A percentile compares a stretch with the other conserved stretches of the same genome.
Conservation (phyloP, 2,797 vertebrate genomes). For the Apodemus agrarius region DNA sequence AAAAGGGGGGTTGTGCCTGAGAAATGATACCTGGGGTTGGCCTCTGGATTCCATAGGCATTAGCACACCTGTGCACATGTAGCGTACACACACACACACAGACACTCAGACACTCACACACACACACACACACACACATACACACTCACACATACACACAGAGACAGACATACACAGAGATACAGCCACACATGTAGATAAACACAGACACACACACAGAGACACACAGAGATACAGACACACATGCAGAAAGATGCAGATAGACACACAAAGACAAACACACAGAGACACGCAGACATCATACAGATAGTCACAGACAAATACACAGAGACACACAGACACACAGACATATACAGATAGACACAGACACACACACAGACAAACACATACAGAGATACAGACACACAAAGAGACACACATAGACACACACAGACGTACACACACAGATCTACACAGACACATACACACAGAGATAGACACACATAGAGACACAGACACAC, state of each 20-base stretch:
- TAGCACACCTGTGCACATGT: neutral
- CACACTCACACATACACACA: neutral
- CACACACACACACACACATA: neutral
- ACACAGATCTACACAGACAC: neutral
- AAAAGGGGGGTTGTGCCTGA: neutral
- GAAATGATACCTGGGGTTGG: neutral
- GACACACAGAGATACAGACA: neutral
- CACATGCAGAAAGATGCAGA: neutral
- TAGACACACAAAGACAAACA: neutral
- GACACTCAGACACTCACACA: too few relatives aligned
- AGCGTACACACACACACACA: neutral
- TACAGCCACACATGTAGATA: neutral
- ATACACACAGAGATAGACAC: neutral
- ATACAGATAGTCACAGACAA: neutral
- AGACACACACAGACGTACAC: neutral
- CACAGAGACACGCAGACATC: neutral
- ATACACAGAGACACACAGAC: neutral
- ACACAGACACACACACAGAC: neutral
- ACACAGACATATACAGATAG: neutral
- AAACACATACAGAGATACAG: neutral
- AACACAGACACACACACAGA: too few relatives aligned
- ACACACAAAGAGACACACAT: neutral
- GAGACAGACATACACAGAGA: neutral
- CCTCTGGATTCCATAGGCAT: neutral
- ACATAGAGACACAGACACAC: neutral